Evolutionary conservation across 2,888 invertebrate genomes (phyloP), one percentile per base, ranked within the genome.

Genomic region (Phyto melanocephala): DNA sequence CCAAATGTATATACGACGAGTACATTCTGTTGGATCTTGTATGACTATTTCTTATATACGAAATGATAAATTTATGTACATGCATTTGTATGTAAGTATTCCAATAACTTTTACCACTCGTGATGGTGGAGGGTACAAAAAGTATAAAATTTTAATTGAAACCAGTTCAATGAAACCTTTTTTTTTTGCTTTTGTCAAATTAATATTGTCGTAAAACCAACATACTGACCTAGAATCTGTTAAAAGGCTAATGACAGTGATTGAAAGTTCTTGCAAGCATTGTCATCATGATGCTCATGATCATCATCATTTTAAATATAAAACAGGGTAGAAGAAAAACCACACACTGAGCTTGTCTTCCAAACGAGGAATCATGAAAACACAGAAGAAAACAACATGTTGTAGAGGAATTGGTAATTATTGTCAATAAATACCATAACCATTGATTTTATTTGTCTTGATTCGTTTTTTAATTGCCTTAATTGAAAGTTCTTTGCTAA

Each of bases 211-310:
- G 60, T 62, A 56, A 52, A 70, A 58, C 52, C 70, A 62, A 70
- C 68, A 76, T 56, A 78, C 80, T 80, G 80, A 80, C 80, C 78
- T 67, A 83, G 83, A 83, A 81, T 77, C 70, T 78, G 40, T 62
- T 70, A 58, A 75, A 74, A 79, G 79, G 56, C 79, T 82, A 82
- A 82, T 82, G 82, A 82, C 82, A 82, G 82, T 82, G 82, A 82
- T 82, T 82, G 82, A 82, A 82, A 82, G 78, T 82, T 82, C 79
- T 82, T 58, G 70, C 22, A 65, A 75, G 17, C 63, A 75, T 17
- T 42, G 24, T 52, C 80, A 65, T 35, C 37, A 70, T 54, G 67
- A 60, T 75, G 45, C 52, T 60, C 77, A 63, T 63, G 56, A 50
- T 42, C 35, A 76, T 52, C 56, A 1, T 65, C 47, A 54, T 52